Evolutionary conservation across 2,113 vertebrate species (phyloP), one percentile per base, ranked within the genome.

Genomic region (Petrocephalus zakoni): DNA sequence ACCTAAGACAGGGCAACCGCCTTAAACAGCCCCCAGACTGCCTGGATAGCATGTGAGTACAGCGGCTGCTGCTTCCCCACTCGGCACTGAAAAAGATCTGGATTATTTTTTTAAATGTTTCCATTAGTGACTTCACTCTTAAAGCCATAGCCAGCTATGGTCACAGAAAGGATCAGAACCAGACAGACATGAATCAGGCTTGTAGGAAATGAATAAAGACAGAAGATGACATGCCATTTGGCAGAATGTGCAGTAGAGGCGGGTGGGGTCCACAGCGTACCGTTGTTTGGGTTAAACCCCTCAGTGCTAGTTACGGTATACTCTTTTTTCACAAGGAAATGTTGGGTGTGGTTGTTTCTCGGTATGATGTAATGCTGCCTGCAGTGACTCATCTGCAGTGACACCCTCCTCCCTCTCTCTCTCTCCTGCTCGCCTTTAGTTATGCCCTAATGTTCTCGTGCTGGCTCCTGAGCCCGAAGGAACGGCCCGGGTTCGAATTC

Each of bases 11-110:
- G 88, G 97, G 97, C 1, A 97, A 98, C 91, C 97, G 97, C 34
- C 96, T 98, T 81, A 97, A 97, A 91, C 97, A 98, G 93, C 97
- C 97, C 9, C 95, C 95, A 1, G 97, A 98, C 94, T 98, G 97
- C 88, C 96, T 98, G 91, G 97, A 98, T 90, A 95, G 94, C 93
- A 94, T 98, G 97, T 98, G 91, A 97, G 97, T 90, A 83, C 46
- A 49, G 10, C 19, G 21, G 81, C 21, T 49, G 37, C 19, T 49
- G 29, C 34, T 17, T 75, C 29, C 37, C 29, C 29, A 75, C 13
- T 29, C 64, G 5, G 64, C 64, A 72, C 68, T 75, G 34, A 37
- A 75, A 37, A 75, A 37, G 13, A 75, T 75, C 34, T 0, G 15
- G n/a, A 64, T 64, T 64, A n/a, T n/a, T 64, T 64, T 75, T 5